These are phyloP conservation scores for Caenorhabditis inopinata DNA, from an alignment of 1,140 invertebrate species.

Conservation along the genomic window DNA sequence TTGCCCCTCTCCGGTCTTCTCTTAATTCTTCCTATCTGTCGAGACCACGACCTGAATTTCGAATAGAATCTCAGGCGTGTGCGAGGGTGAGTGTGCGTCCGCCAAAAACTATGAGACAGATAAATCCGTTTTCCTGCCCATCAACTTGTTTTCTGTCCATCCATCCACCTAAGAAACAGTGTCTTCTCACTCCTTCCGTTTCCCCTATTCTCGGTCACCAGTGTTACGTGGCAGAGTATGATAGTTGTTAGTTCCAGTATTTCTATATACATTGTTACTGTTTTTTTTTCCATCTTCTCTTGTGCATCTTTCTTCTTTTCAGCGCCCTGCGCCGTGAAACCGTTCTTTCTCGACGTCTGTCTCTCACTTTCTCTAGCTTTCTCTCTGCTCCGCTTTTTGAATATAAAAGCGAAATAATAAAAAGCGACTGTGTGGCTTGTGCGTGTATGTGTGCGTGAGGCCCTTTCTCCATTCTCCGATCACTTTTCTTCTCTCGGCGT, in stretches of 20 bases:
- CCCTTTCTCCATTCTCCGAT: neutral
- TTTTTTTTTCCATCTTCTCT: neutral
- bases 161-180: neutral
- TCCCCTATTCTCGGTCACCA: neutral
- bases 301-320: neutral
- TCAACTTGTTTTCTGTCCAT: slow-evolving; percentile 1
- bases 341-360: slow-evolving; percentile 17
- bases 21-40: neutral
- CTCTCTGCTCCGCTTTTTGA: slow-evolving; percentile 31
- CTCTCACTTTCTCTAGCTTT: slow-evolving; percentile 5
- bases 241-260: neutral
- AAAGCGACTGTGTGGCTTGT: slow-evolving; percentile 30
- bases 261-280: slow-evolving; percentile 25
- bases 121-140: neutral
- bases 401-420: slow-evolving; percentile 35
- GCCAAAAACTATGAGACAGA: slow-evolving; percentile 9
- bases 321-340: slow-evolving; percentile 18
- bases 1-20: neutral
- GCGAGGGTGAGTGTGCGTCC: neutral
- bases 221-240: neutral
- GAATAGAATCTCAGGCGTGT: slow-evolving; percentile 27
- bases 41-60: slow-evolving; percentile 30
- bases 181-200: neutral
- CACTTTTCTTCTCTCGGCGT: slow-evolving; percentile 30
- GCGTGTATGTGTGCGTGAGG: neutral